These are phyloP conservation scores for Rhamnusium bicolor DNA, from an alignment of 2,888 invertebrate species.

Conservation along the genomic window DNA sequence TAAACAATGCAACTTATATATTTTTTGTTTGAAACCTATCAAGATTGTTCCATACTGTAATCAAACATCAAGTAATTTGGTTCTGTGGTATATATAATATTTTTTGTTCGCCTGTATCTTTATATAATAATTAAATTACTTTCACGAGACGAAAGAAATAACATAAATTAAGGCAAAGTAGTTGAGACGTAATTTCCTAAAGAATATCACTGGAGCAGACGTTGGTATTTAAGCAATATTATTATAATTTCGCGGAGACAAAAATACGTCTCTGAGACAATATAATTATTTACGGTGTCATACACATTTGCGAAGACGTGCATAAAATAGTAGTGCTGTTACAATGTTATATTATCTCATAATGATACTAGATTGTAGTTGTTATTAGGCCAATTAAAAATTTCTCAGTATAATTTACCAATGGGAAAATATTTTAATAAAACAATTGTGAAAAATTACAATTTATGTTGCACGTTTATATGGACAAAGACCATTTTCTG, in stretches of 20 bases:
- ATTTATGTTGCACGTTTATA: conserved; percentile 5
- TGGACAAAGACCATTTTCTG: conserved; percentile 1
- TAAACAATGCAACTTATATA: too few species aligned
- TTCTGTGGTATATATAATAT: too few species aligned
- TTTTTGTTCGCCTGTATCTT: not conserved
- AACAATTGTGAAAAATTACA: not conserved
- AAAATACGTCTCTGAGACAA: conserved; percentile 2
- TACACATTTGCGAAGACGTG: conserved; percentile 30
- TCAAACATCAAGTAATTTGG: too few species aligned
- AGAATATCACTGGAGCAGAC: not conserved
- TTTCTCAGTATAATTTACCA: conserved; percentile 4
- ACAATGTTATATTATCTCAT: conserved; percentile 11
- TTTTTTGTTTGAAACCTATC: too few species aligned
- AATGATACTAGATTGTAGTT: conserved; percentile 8
- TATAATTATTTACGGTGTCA: conserved; percentile 24
- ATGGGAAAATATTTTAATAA: conserved; percentile 11
- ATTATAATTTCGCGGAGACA: conserved; percentile 7
- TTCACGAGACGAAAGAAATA: not conserved
- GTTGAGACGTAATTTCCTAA: not conserved
- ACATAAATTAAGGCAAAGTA: not conserved
- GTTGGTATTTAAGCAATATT: not conserved
- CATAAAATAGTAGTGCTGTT: conserved; percentile 19
- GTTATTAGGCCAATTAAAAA: conserved; percentile 16
- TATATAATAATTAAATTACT: not conserved
- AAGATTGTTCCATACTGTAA: too few species aligned